phyloP scores from a whole-genome alignment of 2,797 vertebrate species.

The Anguilla anguilla region DNA sequence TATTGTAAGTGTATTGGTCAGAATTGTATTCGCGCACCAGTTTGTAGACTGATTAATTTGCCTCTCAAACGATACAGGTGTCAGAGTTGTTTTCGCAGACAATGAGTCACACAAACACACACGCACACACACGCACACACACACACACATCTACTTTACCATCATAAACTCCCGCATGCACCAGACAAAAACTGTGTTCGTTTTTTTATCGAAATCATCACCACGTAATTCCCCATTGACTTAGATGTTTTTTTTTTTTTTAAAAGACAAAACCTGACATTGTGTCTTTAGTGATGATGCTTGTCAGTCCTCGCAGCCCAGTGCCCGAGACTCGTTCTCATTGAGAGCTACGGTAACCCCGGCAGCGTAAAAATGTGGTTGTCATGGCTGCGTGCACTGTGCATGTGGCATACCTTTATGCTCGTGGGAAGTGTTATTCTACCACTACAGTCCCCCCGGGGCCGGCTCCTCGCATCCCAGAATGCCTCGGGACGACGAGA shows the following conservation, averaged over 20 bases:
- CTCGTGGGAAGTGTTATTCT: constrained; percentile 73
- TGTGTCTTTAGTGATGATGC: constrained; percentile 40
- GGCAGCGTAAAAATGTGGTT: constrained; percentile 76
- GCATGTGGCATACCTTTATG: constrained; percentile 57
- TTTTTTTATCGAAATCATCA: constrained; percentile 66
- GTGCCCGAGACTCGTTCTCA: constrained; percentile 71
- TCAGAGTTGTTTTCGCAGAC: too few relatives aligned
- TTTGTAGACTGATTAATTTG: too few relatives aligned
- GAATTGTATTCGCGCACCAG: too few relatives aligned
- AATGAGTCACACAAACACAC: too few relatives aligned
- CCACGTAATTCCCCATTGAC: constrained; percentile 71
- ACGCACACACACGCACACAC: not conserved
- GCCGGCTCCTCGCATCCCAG: constrained; percentile 74
- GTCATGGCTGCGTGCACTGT: constrained; percentile 65
- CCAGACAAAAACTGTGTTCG: constrained; percentile 33
- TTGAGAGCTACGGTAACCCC: constrained; percentile 66
- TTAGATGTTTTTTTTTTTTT: constrained; percentile 51
- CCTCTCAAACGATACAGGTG: too few relatives aligned
- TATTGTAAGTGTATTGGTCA: too few relatives aligned
- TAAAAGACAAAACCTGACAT: constrained; percentile 73
- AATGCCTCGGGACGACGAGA: constrained; percentile 72
- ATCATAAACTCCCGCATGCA: not conserved
- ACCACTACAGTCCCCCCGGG: constrained; percentile 77
- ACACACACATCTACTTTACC: too few relatives aligned
- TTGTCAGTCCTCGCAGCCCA: constrained; percentile 64